Base-by-base conservation (phyloP, 23 tunicate species). In the Halocynthia aurantium region DNA sequence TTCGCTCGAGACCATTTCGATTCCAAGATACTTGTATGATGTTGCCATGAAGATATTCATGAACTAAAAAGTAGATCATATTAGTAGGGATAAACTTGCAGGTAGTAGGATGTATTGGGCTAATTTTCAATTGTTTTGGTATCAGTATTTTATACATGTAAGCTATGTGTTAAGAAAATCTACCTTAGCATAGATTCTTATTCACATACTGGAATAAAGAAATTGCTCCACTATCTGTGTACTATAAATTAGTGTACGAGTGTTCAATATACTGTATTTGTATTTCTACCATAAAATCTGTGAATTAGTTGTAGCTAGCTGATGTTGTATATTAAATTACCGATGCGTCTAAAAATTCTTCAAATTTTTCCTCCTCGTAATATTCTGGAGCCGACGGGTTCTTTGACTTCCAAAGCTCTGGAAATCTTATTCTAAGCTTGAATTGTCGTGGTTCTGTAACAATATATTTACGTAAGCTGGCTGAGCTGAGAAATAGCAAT, bases 361-460 rank as follows among this genome's bases (percentile, higher is more conserved):
- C 10, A 54, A 74, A 74, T 52, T 53, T 50, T 6, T 15, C 18
- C 55, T 54, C 19, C 55, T 52, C 60, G 22, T 53, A 19, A 56
- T 54, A 74, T 74, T 19, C 22, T 13, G 78, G 78, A 19, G 78
- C 78, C 19, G 19, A 54, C 1, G 78, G 78, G 56, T 74, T 74
- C 6, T 74, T 53, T 15, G 10, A 22, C 22, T 74, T 62, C 60
- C 55, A 74, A 53, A 8, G 56, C n/a, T 53, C 17, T 8, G 78
- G 78, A 53, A 74, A 74, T 49, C 57, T 55, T 8, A 74, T 8
- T 54, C 22, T 74, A 15, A 12, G 17, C 8, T 18, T 15, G 31
- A 74, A 74, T 74, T 74, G 60, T 18, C 78, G 20, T 18, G 78
- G 56, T 74, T 74, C 78, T 74, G 63, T 53, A 74, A 54, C 55